phyloP scores from a whole-genome alignment of 2,113 vertebrate species.

The Tauraco erythrolophus region DNA sequence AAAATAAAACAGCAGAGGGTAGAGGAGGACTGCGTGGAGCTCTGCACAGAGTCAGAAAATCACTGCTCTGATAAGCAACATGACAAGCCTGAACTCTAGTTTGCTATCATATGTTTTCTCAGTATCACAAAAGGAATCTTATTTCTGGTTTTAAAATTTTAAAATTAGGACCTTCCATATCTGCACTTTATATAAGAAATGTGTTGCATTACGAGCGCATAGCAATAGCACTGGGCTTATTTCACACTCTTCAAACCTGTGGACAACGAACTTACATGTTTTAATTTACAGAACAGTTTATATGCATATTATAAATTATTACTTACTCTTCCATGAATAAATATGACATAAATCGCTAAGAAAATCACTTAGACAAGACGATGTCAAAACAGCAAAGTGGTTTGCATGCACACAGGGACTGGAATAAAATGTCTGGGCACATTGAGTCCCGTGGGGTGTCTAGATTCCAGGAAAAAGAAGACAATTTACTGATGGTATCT shows the following conservation, averaged over 20 bases:
- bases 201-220: neutral
- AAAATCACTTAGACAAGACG: neutral
- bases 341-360: neutral
- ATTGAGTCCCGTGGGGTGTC: neutral
- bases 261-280: neutral
- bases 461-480: neutral
- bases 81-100: neutral
- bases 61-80: neutral
- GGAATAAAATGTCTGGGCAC: neutral
- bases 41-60: neutral
- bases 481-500: neutral
- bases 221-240: neutral
- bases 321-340: neutral
- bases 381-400: neutral
- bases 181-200: neutral
- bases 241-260: neutral
- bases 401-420: neutral
- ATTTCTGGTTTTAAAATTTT: neutral
- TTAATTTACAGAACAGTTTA: neutral
- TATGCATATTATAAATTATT: neutral
- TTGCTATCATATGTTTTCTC: neutral
- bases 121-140: neutral
- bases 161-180: neutral
- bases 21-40: neutral
- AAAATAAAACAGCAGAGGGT: neutral